A percentile compares a stretch with the other conserved stretches of the same genome.
Conservation (phyloP, 1,140 invertebrate genomes). For the Gryon sp. region DNA sequence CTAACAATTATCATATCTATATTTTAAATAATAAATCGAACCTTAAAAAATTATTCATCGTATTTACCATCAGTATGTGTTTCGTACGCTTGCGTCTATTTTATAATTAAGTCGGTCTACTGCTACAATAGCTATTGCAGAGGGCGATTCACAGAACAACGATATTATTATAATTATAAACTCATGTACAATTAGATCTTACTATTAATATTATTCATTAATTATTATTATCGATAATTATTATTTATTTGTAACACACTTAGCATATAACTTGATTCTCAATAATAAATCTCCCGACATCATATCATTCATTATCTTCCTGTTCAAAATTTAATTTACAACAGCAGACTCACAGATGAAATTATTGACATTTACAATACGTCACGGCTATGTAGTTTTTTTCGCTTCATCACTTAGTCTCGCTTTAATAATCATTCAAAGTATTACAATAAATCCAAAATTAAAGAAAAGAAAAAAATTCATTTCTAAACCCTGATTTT, state of each 20-base stretch:
- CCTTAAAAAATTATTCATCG: constrained; percentile 75
- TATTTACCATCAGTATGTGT: constrained; percentile 43
- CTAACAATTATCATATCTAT: constrained; percentile 75
- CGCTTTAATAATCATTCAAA: constrained; percentile 16
- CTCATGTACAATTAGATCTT: constrained; percentile 42
- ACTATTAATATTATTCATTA: constrained; percentile 1
- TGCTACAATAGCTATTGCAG: constrained; percentile 32
- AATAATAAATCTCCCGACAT: constrained; percentile 1
- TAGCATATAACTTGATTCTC: no score
- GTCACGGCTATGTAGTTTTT: constrained; percentile 19
- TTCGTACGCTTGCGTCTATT: constrained; percentile 29
- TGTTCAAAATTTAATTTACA: no score
- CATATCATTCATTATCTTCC: no score
- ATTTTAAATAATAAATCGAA: constrained; percentile 75
- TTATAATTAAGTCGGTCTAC: constrained; percentile 41
- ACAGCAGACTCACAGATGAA: constrained; percentile 14
- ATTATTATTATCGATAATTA: background rate
- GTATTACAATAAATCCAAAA: background rate
- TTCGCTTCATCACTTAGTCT: constrained; percentile 2
- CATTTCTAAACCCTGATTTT: constrained; percentile 5
- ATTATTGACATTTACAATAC: constrained; percentile 52
- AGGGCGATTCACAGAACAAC: constrained; percentile 36
- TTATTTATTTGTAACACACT: no score
- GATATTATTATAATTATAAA: constrained; percentile 25
- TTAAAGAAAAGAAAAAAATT: constrained; percentile 2